phyloP scores from a whole-genome alignment of 2,888 invertebrate genomes.

The Gandaritis pyraliata region DNA sequence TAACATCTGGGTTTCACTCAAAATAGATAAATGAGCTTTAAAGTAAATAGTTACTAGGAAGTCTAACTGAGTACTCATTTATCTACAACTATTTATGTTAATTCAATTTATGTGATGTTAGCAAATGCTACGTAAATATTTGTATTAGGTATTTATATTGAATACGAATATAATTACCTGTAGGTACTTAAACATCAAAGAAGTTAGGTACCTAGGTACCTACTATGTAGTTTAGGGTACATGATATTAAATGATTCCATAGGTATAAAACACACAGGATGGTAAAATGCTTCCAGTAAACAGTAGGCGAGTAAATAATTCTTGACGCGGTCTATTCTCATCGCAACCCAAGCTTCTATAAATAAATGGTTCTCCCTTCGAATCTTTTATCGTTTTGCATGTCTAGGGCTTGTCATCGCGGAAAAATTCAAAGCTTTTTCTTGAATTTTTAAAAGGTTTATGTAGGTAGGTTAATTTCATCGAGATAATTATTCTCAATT shows the following conservation, averaged over 20 bases:
- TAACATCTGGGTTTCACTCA: slow-evolving; percentile 11
- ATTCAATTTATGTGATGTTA: too few relatives aligned
- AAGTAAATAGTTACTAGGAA: slow-evolving; percentile 1
- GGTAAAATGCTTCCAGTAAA: slow-evolving; percentile 4
- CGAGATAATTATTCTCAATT: background rate
- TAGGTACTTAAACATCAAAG: background rate
- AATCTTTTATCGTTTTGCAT: slow-evolving; percentile 30
- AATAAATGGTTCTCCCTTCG: slow-evolving; percentile 37
- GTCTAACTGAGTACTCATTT: too few relatives aligned
- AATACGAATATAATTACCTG: too few relatives aligned
- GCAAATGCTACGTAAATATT: too few relatives aligned
- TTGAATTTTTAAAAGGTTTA: too few relatives aligned
- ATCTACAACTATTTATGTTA: too few relatives aligned
- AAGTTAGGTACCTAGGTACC: too few relatives aligned
- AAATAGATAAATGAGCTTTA: slow-evolving; percentile 5
- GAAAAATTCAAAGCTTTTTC: background rate
- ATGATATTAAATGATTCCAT: background rate
- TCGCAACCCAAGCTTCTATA: slow-evolving; percentile 24
- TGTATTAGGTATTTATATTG: too few relatives aligned
- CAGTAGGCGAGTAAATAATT: slow-evolving; percentile 24
- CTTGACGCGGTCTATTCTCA: slow-evolving; percentile 19
- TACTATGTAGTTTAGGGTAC: too few relatives aligned
- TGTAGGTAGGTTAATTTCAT: background rate
- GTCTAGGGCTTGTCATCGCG: slow-evolving; percentile 17
- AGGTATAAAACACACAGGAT: background rate